Evolutionary conservation across 2,113 vertebrate species (phyloP).

Genomic region (Gambusia affinis): DNA sequence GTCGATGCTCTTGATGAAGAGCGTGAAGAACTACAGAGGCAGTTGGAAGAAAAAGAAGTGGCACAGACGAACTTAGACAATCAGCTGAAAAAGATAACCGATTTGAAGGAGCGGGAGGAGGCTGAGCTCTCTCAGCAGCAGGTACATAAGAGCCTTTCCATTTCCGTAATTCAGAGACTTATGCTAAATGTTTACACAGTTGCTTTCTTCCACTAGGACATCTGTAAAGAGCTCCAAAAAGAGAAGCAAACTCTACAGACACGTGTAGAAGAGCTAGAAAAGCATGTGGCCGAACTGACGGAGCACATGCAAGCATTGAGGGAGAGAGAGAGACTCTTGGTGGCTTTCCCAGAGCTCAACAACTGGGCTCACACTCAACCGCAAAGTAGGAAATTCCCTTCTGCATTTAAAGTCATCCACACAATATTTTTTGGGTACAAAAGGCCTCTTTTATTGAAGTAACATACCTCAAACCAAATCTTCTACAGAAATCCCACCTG

Average conservation of each 20-base stretch:
- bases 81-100: slow-evolving; percentile 69
- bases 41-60: slow-evolving; percentile 80
- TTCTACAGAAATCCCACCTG: not conserved
- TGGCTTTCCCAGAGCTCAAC: slow-evolving; percentile 90
- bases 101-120: slow-evolving; percentile 71
- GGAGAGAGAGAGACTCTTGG: slow-evolving; percentile 86
- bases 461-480: not conserved
- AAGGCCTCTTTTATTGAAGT: not conserved
- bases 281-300: slow-evolving; percentile 66
- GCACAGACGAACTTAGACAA: slow-evolving; percentile 68
- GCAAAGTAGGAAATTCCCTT: slow-evolving; percentile 82
- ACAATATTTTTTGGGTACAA: not conserved
- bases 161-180: not conserved
- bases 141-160: slow-evolving; percentile 65
- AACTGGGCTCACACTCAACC: slow-evolving; percentile 59
- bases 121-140: slow-evolving; percentile 80
- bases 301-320: slow-evolving; percentile 67
- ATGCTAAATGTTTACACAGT: not conserved
- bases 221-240: slow-evolving; percentile 68
- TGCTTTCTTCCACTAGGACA: slow-evolving; percentile 71
- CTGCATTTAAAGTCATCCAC: not conserved
- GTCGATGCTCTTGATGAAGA: slow-evolving; percentile 85
- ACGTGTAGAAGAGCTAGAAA: slow-evolving; percentile 62
- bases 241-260: slow-evolving; percentile 82
- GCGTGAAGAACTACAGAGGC: slow-evolving; percentile 81